These are phyloP conservation scores for Puffinus mauretanicus DNA, from an alignment of 2,113 vertebrate genomes.

Conservation along the genomic window DNA sequence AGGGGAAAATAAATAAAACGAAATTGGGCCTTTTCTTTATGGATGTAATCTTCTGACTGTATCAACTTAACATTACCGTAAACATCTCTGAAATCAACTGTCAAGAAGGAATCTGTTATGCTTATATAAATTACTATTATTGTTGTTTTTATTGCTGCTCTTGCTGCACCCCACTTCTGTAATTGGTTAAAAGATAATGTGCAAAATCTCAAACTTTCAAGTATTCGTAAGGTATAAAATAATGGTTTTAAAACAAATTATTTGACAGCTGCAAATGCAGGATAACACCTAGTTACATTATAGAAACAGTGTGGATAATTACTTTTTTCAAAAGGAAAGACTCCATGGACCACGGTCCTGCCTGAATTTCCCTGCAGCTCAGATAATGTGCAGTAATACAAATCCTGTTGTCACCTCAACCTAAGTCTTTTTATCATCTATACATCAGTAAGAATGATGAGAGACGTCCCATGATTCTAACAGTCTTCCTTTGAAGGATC, in stretches of 20 bases:
- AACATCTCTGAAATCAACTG: conserved; percentile 55
- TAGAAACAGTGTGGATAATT: conserved; percentile 81
- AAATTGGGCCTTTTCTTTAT: conserved; percentile 40
- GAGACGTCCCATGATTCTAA: conserved; percentile 72
- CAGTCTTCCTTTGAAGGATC: conserved; percentile 75
- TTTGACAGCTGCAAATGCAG: conserved; percentile 80
- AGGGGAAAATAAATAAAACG: conserved; percentile 9
- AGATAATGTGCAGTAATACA: conserved; percentile 59
- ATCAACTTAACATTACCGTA: conserved; percentile 49
- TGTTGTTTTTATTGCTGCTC: conserved; percentile 24
- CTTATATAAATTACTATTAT: conserved; percentile 35
- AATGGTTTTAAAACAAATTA: conserved; percentile 72
- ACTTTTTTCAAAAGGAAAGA: conserved; percentile 72
- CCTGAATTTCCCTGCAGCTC: conserved; percentile 72
- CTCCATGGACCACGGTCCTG: conserved; percentile 68
- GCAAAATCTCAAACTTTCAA: conserved; percentile 68
- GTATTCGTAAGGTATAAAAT: conserved; percentile 69
- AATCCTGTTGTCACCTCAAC: conserved; percentile 70
- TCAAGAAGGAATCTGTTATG: conserved; percentile 29
- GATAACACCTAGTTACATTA: conserved; percentile 79
- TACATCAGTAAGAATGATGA: conserved; percentile 75
- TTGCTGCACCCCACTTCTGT: conserved; percentile 40
- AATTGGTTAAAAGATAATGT: conserved; percentile 57
- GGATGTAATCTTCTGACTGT: conserved; percentile 33
- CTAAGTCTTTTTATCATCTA: conserved; percentile 73